Base-by-base conservation (phyloP, 1,140 invertebrate genomes). In the Trichoplusia ni region DNA sequence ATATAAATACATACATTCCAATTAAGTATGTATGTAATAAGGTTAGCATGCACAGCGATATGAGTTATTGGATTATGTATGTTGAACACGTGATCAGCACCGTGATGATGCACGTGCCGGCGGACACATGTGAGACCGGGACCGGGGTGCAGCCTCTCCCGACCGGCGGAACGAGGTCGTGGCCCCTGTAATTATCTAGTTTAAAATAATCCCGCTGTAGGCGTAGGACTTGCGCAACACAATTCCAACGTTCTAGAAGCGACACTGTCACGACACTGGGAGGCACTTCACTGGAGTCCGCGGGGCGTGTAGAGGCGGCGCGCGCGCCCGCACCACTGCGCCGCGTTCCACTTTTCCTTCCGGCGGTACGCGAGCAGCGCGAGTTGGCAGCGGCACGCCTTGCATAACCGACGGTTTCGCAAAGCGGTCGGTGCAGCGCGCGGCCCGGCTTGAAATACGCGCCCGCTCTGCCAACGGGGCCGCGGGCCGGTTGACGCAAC, bases 311-410 rank as follows among this genome's bases (percentile, higher is more conserved):
- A 82, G 75, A 79, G 77, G 70, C 81, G 84, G 73, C 82, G 86
- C 86, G 84, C 78, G 84, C 85, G 84, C 81, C 78, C 76, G 71
- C 67, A 79, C 77, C 85, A 88, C 87, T 90, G 87, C 85, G 84
- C 61, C 82, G 77, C 84, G 87, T 88, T 90, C 87, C 85, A 90
- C 87, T 90, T 90, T 90, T 90, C 87, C 87, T 88, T 90, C 87
- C 87, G 87, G 85, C 81, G 81, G 77, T 67, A 81, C 75, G 74
- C 81, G 79, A 79, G 73, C 77, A 71, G 70, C 75, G 84, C 84
- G 82, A 86, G 82, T 89, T 89, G 86, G 86, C 86, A 89, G 79
- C 80, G 84, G 79, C 77, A 71, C 77, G 82, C 77, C 85, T 88
- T 88, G 87, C 87, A 87, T 88, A 87, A 88, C 83, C 78, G 77